Base-by-base conservation (phyloP, 2,797 vertebrate genomes). In the Glyptemys insculpta region DNA sequence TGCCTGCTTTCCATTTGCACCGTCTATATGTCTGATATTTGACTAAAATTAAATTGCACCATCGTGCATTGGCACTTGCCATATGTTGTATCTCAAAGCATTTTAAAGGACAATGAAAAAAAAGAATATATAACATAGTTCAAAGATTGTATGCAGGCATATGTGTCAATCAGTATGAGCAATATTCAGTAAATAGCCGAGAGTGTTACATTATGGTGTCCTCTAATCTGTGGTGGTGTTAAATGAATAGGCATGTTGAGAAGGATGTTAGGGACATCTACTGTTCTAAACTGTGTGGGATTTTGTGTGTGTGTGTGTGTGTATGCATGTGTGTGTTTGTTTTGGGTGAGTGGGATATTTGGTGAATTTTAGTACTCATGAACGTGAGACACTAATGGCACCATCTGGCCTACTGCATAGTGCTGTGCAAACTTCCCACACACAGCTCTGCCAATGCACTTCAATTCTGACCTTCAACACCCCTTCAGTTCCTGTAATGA, bases 11-110 rank as follows among this genome's bases (percentile, higher is more conserved):
- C 97, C 97, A 96, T 97, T 97, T 94, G 90, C 90, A 74, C 97
- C 82, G 93, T 93, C 97, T 96, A 94, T 78, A 92, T 97, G 97
- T 97, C 98, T 98, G 97, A 97, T 97, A 98, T 98, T 98, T 98
- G 98, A 98, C 96, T 98, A 98, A 98, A 98, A 98, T 98, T 98
- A 98, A 98, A 98, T 97, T 97, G 97, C 97, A 95, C 97, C 68
- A 3, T 88, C 96, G 97, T 65, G 96, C 97, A 97, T 49, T 94
- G 96, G 97, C 95, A 97, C 95, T 95, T 96, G 93, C 98, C 96
- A 85, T 98, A 97, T 97, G 95, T 96, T 97, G 92, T 92, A 93
- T 97, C 97, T 96, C 97, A 93, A 96, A 97, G 95, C 96, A 94
- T 93, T 98, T 98, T 97, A 96, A 93, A 97, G 96, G 97, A 98